Base-by-base conservation (phyloP, 2,113 vertebrate species). In the Melanotaenia duboulayi region DNA sequence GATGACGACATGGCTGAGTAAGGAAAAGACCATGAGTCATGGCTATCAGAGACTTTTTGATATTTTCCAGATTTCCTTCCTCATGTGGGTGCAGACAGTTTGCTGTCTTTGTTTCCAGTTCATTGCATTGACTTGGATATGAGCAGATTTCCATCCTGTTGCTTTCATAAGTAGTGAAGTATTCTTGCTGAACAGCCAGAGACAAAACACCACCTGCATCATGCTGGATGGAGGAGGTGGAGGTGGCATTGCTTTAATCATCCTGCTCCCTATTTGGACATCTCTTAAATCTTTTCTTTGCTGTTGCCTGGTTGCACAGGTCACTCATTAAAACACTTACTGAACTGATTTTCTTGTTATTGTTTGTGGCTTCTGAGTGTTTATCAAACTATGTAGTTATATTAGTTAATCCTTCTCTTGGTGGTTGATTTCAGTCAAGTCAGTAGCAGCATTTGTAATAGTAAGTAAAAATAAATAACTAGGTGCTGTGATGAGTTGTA, bases 141-240 rank as follows among this genome's bases (percentile, higher is more conserved):
- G 13, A 35, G 17, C 39, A 55, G 54, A 37, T 7, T 55, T 63
- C 55, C 70, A 52, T 52, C 23, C 17, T 32, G 23, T 23, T 23
- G 20, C 69, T 63, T 39, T 14, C 11, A n/a, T 55, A 39, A 55
- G 59, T 22, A 35, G 50, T 46, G 22, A 35, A 63, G 17, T 37
- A 17, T 39, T 35, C 22, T 23, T 16, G 9, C 51, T 22, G 55
- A 35, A 16, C 74, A 62, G 76, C 23, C 23, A 3, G 46, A 57
- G 11, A 76, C 40, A 46, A 61, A 76, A 71, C 81, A 68, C 75
- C 71, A 74, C 51, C 85, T 83, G 85, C 74, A 39, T 35, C 49
- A 0, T 39, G 40, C 71, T 42, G 51, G 44, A 79, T 67, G 76
- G 68, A 74, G 12, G 68, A 77, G 68, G 40, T 62, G 80, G 73